Evolutionary conservation across 2,888 invertebrate species (phyloP).

Genomic region (Zelleria hepariella): DNA sequence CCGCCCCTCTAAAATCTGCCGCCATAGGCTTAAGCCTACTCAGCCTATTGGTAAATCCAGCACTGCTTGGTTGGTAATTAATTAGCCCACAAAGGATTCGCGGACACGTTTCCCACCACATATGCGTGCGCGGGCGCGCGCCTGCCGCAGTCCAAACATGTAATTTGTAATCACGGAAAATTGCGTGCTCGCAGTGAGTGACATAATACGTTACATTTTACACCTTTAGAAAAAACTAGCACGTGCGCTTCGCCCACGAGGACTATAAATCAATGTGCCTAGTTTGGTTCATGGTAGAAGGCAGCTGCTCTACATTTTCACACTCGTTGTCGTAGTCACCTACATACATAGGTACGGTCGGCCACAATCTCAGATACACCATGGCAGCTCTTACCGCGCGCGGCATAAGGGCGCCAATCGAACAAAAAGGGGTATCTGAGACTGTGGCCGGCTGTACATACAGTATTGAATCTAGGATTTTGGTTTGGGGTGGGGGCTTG

Average conservation of each 20-base stretch:
- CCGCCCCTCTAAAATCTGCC: no score
- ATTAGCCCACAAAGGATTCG: background rate
- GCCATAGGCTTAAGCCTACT: no score
- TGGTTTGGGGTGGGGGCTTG: no score
- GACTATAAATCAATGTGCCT: conserved; percentile 6
- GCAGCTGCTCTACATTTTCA: no score
- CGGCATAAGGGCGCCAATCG: no score
- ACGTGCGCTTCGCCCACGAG: conserved; percentile 22
- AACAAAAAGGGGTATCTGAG: no score
- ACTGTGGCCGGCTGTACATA: no score
- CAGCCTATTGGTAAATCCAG: background rate
- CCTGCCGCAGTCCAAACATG: conserved; percentile 28
- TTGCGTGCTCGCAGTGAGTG: conserved; percentile 64
- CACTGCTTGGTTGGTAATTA: background rate
- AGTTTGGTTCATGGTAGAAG: background rate
- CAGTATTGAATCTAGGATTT: no score
- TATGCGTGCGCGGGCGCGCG: conserved; percentile 31
- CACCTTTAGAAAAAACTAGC: conserved; percentile 29
- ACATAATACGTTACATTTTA: conserved; percentile 53
- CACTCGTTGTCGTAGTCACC: no score
- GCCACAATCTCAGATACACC: no score
- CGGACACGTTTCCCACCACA: conserved; percentile 20
- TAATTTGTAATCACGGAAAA: conserved; percentile 63
- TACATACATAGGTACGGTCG: no score
- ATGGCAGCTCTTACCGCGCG: no score